A percentile compares a stretch with the other conserved stretches of the same genome.
Conservation (phyloP, 2,888 invertebrate genomes). For the Orchestes rusci region DNA sequence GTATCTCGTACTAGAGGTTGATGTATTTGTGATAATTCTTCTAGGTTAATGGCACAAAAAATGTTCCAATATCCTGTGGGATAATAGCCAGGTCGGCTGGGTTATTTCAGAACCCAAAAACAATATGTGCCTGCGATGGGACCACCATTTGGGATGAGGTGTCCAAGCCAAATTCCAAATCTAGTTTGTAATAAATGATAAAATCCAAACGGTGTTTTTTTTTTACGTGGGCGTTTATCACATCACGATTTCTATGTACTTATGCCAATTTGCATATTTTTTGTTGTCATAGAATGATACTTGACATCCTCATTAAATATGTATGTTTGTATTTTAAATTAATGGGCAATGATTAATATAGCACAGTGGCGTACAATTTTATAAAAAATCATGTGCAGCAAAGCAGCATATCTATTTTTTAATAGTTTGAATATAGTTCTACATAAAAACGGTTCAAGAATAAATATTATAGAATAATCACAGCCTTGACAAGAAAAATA, state of each 20-base stretch:
- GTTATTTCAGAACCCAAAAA: constrained; percentile 77
- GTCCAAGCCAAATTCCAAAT: constrained; percentile 28
- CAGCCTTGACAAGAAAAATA: too few species aligned
- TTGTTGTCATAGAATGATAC: constrained; percentile 12
- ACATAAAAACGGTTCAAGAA: too few species aligned
- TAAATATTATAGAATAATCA: too few species aligned
- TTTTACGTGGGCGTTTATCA: background rate
- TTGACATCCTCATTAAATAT: constrained; percentile 21
- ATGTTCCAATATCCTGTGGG: constrained; percentile 58
- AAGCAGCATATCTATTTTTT: too few species aligned
- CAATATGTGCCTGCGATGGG: constrained; percentile 86
- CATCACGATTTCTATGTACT: background rate
- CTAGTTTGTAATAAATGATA: constrained; percentile 14
- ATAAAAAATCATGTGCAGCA: too few species aligned
- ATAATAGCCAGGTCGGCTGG: constrained; percentile 86
- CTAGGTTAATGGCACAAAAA: too few species aligned
- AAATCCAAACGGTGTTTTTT: background rate
- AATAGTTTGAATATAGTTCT: too few species aligned
- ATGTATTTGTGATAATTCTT: too few species aligned
- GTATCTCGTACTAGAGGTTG: too few species aligned
- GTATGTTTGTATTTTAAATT: constrained; percentile 22
- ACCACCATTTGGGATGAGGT: constrained; percentile 82
- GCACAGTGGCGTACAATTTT: constrained; percentile 16
- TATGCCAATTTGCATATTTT: too few species aligned
- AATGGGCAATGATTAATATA: constrained; percentile 10